These are phyloP conservation scores for Diadromus collaris DNA, from an alignment of 2,888 invertebrate genomes.

Conservation along the genomic window DNA sequence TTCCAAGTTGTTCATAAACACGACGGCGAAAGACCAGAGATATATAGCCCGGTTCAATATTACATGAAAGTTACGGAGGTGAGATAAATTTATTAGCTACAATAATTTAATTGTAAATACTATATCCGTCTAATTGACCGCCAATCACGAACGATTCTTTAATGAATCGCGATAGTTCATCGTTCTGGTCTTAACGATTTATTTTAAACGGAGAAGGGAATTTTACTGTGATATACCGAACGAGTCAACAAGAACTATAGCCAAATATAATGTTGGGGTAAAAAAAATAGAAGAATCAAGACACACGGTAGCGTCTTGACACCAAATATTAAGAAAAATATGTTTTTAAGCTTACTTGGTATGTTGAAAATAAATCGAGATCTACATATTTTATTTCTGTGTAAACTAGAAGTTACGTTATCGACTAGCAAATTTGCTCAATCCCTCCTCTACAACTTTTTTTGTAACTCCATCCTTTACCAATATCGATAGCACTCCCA, in stretches of 20 bases:
- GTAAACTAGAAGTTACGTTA: constrained; percentile 68
- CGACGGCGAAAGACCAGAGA: constrained; percentile 58
- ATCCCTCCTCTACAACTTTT: constrained; percentile 79
- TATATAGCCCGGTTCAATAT: constrained; percentile 75
- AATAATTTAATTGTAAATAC: background rate
- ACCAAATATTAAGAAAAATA: too few relatives aligned
- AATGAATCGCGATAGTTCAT: background rate
- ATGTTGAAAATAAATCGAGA: constrained; percentile 31
- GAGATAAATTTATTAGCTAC: constrained; percentile 54
- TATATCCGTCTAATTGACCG: background rate
- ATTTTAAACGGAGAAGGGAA: background rate
- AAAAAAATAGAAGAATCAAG: constrained; percentile 10
- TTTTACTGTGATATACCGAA: constrained; percentile 40
- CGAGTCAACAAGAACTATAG: constrained; percentile 4
- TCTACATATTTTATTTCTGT: constrained; percentile 68
- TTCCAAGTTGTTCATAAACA: constrained; percentile 66
- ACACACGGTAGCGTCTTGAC: too few relatives aligned
- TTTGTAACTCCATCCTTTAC: constrained; percentile 81
- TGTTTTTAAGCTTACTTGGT: too few relatives aligned
- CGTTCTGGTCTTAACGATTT: background rate
- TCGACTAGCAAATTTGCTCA: constrained; percentile 74
- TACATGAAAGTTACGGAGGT: constrained; percentile 67
- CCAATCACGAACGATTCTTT: background rate
- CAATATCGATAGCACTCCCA: constrained; percentile 82
- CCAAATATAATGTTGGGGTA: background rate